phyloP scores from a whole-genome alignment of 2,113 vertebrate species.

The Bolborhynchus lineola region DNA sequence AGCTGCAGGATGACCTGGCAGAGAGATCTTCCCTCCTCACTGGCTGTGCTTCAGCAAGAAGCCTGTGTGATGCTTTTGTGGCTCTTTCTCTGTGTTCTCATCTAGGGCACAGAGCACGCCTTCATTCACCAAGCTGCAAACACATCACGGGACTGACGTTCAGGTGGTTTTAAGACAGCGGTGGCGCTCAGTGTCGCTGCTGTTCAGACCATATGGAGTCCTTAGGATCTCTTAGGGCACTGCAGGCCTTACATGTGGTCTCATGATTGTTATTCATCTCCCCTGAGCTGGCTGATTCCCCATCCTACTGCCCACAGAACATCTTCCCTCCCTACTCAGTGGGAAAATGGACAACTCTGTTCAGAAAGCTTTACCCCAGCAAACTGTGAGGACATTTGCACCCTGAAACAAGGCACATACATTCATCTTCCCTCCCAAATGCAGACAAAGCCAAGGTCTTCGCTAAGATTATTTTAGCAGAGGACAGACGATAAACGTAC shows the following conservation, averaged over 20 bases:
- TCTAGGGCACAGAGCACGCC: not conserved
- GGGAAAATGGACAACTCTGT: not conserved
- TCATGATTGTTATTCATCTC: not conserved
- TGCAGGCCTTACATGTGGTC: not conserved
- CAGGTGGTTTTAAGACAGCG: not conserved
- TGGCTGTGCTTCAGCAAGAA: not conserved
- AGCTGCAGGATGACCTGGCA: not conserved
- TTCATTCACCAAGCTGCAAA: not conserved
- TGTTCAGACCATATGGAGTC: not conserved
- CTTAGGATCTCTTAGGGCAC: not conserved
- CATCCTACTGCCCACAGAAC: not conserved
- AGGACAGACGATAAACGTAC: not conserved
- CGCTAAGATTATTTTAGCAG: not conserved
- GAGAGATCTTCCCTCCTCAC: not conserved
- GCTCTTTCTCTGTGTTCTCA: not conserved
- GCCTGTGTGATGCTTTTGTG: not conserved
- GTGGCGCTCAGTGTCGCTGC: not conserved
- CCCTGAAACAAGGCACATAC: not conserved
- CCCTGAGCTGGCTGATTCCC: not conserved
- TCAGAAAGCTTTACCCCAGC: not conserved
- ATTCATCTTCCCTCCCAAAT: not conserved
- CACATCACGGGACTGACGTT: accelerated
- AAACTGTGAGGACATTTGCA: not conserved
- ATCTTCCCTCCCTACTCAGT: not conserved
- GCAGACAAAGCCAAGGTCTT: not conserved